A percentile compares a stretch with the other conserved stretches of the same genome.
Evolutionary conservation across 2,113 vertebrate genomes (phyloP).

Genomic region (Camelus bactrianus): DNA sequence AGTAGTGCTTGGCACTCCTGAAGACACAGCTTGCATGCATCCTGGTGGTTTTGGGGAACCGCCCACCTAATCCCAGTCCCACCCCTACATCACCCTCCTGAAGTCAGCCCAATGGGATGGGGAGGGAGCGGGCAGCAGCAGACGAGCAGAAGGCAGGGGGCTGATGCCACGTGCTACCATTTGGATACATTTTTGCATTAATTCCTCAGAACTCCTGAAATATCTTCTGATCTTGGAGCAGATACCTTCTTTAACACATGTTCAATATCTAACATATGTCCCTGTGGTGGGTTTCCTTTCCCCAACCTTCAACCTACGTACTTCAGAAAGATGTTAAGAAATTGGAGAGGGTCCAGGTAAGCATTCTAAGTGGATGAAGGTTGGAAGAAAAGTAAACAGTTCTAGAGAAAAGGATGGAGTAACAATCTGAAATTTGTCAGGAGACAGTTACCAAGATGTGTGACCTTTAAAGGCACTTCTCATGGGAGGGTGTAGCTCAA

Average conservation of each 20-base stretch:
- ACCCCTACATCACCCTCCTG: not conserved
- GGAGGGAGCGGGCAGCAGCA: not conserved
- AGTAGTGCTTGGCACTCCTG: not conserved
- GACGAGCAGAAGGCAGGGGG: not conserved
- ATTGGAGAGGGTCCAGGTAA: not conserved
- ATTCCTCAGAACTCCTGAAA: not conserved
- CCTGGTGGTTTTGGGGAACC: not conserved
- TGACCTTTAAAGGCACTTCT: not conserved
- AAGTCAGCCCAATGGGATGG: not conserved
- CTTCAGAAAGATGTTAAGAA: not conserved
- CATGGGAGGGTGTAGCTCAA: not conserved
- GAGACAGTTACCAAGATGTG: not conserved
- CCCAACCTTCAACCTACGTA: not conserved
- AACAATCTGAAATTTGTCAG: not conserved
- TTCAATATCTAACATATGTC: not conserved
- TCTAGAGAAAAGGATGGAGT: not conserved
- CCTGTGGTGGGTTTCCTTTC: not conserved
- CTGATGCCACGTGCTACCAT: not conserved
- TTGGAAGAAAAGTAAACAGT: not conserved
- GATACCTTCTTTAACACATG: not conserved
- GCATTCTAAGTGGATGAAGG: not conserved
- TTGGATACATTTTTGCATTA: not conserved
- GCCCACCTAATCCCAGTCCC: not conserved
- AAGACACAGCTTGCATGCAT: not conserved
- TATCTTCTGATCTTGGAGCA: not conserved